Conservation (phyloP, 2,888 invertebrate genomes). For the Melanophora roralis region DNA sequence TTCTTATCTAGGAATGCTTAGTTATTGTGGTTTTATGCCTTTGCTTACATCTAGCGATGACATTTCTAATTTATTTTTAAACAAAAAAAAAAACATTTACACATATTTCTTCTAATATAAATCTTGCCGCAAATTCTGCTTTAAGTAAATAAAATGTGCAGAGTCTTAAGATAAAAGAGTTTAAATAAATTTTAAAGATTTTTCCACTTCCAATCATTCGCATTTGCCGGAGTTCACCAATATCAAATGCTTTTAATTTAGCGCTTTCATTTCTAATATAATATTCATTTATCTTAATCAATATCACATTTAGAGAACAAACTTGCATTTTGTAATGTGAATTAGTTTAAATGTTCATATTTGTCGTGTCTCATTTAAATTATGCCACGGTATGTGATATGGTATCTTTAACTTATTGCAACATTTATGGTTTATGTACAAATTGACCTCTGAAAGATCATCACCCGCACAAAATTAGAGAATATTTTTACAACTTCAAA, state of each 20-base stretch:
- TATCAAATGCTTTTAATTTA: constrained; percentile 3
- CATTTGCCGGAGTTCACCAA: constrained; percentile 21
- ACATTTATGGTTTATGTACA: constrained; percentile 14
- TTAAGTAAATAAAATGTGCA: not conserved
- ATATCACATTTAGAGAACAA: not conserved
- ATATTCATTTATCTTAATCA: constrained; percentile 39
- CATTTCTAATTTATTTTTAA: constrained; percentile 43
- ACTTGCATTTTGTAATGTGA: too few relatives aligned
- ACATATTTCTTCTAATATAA: not conserved
- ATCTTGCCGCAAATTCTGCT: not conserved
- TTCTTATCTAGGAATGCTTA: not conserved
- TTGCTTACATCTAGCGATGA: not conserved
- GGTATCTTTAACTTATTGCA: constrained; percentile 9
- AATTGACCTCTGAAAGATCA: constrained; percentile 55
- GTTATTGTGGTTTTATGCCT: not conserved
- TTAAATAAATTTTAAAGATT: not conserved
- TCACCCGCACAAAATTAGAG: constrained; percentile 57
- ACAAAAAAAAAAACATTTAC: not conserved
- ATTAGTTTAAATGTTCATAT: not conserved
- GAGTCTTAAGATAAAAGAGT: not conserved
- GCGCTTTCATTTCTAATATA: constrained; percentile 12
- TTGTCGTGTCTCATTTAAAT: constrained; percentile 36
- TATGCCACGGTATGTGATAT: not conserved
- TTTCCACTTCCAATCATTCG: not conserved
- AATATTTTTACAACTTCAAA: constrained; percentile 43